phyloP scores from a whole-genome alignment of 2,797 vertebrate species.

The Pelodytes ibericus region DNA sequence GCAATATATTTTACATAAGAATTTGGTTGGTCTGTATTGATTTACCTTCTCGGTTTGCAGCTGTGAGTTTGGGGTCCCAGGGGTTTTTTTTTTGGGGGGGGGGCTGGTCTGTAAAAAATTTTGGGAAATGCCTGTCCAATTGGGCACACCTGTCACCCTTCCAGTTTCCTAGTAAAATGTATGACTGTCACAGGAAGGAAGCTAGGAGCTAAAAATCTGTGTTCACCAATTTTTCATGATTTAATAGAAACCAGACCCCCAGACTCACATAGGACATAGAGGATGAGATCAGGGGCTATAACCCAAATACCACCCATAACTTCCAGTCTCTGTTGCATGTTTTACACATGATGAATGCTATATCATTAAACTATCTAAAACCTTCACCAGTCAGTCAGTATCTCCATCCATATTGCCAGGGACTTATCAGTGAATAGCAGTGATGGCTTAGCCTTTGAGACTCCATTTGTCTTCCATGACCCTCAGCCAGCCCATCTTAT shows the following conservation, averaged over 20 bases:
- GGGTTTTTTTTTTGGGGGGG: slow-evolving; percentile 19
- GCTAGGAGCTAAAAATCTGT: slow-evolving; percentile 47
- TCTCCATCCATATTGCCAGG: slow-evolving; percentile 1
- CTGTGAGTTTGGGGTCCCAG: slow-evolving; percentile 30
- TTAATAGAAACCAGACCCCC: slow-evolving; percentile 56
- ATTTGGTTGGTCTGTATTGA: too few relatives aligned
- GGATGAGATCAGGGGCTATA: neutral
- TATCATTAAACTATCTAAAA: neutral
- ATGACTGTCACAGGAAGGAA: slow-evolving; percentile 56
- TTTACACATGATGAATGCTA: slow-evolving; percentile 17
- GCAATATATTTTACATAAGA: too few relatives aligned
- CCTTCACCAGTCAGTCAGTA: slow-evolving; percentile 17
- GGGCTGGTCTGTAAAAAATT: slow-evolving; percentile 29
- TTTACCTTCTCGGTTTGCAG: slow-evolving; percentile 17
- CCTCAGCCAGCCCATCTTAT: too few relatives aligned
- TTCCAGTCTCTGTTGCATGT: slow-evolving; percentile 16
- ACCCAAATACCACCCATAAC: slow-evolving; percentile 34
- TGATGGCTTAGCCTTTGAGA: too few relatives aligned
- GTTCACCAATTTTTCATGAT: slow-evolving; percentile 38
- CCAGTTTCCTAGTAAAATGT: slow-evolving; percentile 38
- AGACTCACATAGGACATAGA: neutral
- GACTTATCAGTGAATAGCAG: too few relatives aligned
- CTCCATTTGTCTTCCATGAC: too few relatives aligned
- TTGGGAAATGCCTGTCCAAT: slow-evolving; percentile 46
- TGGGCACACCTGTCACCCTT: slow-evolving; percentile 54